Evolutionary conservation across 2,797 vertebrate genomes (phyloP), one percentile per base, ranked within the genome.

Genomic region (Artibeus lituratus): DNA sequence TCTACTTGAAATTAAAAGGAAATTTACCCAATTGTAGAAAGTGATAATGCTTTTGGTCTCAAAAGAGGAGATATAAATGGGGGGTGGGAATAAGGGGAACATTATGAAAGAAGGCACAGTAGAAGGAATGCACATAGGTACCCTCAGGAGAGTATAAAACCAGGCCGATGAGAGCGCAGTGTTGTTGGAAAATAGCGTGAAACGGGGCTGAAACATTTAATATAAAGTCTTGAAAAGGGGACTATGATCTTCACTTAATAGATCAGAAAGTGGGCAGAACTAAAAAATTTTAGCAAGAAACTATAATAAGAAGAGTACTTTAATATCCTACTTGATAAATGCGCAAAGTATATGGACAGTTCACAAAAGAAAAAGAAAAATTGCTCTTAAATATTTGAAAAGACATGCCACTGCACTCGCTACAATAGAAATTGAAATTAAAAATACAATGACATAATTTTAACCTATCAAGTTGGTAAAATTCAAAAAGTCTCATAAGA

Each of bases 341-440:
- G 32, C 14, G 44, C 18, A 73, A 80, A 85, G 12, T 14, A 65
- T 37, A 57, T 21, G 16, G 1, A 80, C 4, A 92, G 7, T 7
- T 80, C 70, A 87, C 51, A 94, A 42, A 85, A 81, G 67, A 91
- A 85, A 78, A 88, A 87, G 51, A 49, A 7, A n/a, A 92, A 76
- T 19, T 42, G 62, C 15, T n/a, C 62, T 65, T 65, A 65, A n/a
- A 65, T 65, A 65, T 65, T 11, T 65, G 29, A 69, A 69, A 91
- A 94, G 35, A 83, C 22, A 86, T 2, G 19, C 74, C 62, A 92
- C 32, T 65, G 67, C 21, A 78, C 12, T 91, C 32, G 62, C 67
- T 62, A 67, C 22, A 80, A 53, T 37, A 80, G n/a, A 94, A 92
- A 67, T 22, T 3, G 5, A 91, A 80, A 69, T 73, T 49, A 21